Evolutionary conservation across 1,140 invertebrate genomes (phyloP), one percentile per base, ranked within the genome.

Genomic region (Zaprionus lachaisei): DNA sequence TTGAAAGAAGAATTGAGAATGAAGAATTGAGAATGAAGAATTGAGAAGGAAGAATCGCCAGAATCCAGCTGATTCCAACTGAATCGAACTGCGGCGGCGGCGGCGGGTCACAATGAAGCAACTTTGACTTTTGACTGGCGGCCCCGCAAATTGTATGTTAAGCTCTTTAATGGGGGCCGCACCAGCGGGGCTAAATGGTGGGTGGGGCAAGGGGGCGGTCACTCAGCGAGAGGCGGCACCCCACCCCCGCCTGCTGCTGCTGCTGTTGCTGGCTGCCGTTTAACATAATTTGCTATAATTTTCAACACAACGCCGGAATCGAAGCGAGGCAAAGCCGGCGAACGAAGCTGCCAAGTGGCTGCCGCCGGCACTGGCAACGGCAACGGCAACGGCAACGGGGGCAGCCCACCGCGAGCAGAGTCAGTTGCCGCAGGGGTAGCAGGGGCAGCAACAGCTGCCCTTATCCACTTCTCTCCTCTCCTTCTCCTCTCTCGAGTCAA

Each of bases 211-310:
- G 63, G 44, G 72, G 78, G 65, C 49, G 77, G 57, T 7, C 5
- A 44, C 37, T 15, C 37, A 24, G 58, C 54, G 51, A 54, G 60
- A 49, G 49, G 15, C 66, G 60, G 31, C 41, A 26, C 62, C 63
- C 55, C 74, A 72, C 73, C 74, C 74, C 55, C 74, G 61, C 69
- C 69, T n/a, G 80, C 64, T 61, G 86, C 82, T 34, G 31, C 9
- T 91, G 79, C 86, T 82, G 85, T 91, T 90, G 31, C 31, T 2
- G 31, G 31, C 31, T 91, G 79, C 86, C 85, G 85, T 90, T 90
- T 90, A 90, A 91, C 82, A 91, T 90, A 90, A 90, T 90, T 91
- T 91, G 86, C 80, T 90, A 86, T 91, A 90, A 86, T 90, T 90
- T 91, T 89, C 86, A 90, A 90, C 85, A 90, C 86, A 91, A 89